A percentile compares a stretch with the other conserved stretches of the same genome.
phyloP scores from a whole-genome alignment of 2,113 vertebrate genomes.

The Megaleporinus macrocephalus region DNA sequence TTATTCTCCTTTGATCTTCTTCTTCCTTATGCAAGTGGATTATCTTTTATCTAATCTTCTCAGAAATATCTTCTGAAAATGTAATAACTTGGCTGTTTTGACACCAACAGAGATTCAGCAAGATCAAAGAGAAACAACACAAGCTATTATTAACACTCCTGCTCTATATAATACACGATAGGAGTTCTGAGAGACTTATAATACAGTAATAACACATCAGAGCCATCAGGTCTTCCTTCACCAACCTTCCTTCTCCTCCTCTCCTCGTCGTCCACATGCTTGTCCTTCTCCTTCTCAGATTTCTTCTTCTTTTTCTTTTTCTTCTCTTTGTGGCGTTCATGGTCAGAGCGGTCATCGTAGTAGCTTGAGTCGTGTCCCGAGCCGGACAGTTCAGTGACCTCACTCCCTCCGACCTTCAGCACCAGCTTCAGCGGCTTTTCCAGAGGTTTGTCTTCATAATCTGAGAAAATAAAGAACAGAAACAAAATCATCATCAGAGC shows the following conservation, averaged over 20 bases:
- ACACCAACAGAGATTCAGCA: too few relatives aligned
- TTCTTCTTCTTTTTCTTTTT: constrained; percentile 99
- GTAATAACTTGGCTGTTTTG: too few relatives aligned
- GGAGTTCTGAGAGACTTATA: too few relatives aligned
- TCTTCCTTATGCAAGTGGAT: too few relatives aligned
- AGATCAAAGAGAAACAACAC: too few relatives aligned
- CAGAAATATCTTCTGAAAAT: too few relatives aligned
- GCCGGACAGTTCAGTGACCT: constrained; percentile 94
- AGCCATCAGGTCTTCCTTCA: background rate
- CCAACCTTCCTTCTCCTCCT: constrained; percentile 90
- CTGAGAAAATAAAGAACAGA: constrained; percentile 66
- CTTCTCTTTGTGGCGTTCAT: constrained; percentile 93
- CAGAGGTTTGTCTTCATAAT: constrained; percentile 88
- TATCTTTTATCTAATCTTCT: too few relatives aligned
- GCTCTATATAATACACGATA: too few relatives aligned
- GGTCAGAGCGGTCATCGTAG: constrained; percentile 94
- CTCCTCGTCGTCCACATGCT: constrained; percentile 91
- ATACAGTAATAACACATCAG: background rate
- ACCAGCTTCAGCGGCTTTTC: constrained; percentile 96
- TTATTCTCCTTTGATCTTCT: too few relatives aligned
- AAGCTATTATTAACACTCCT: too few relatives aligned
- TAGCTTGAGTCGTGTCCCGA: constrained; percentile 97
- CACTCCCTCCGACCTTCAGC: constrained; percentile 95
- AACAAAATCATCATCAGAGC: background rate
- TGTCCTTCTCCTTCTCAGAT: constrained; percentile 93